Conservation (phyloP, 2,113 vertebrate species). For the Channa maculata region DNA sequence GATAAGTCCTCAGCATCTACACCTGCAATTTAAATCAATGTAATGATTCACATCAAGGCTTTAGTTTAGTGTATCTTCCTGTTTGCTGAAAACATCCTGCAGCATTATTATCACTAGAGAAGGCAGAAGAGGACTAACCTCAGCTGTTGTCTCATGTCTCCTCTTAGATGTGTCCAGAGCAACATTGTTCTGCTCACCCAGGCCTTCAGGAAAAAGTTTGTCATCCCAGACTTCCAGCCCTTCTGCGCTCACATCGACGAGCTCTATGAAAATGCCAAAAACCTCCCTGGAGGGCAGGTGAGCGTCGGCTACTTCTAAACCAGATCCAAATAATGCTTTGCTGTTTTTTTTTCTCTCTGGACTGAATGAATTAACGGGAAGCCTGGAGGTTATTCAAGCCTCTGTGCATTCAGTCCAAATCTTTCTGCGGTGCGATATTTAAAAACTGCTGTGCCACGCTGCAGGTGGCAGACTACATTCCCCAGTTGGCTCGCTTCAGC, state of each 20-base stretch:
- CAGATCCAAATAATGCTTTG: not conserved
- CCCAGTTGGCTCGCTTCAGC: constrained; percentile 97
- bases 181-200: constrained; percentile 99
- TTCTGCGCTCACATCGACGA: constrained; percentile 96
- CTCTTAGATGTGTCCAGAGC: constrained; percentile 94
- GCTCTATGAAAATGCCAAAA: constrained; percentile 91
- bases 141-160: constrained; percentile 13
- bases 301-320: constrained; percentile 3
- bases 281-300: constrained; percentile 94
- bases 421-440: too few relatives aligned
- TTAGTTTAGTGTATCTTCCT: too few relatives aligned
- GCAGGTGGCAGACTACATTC: constrained; percentile 99
- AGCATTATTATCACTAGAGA: too few relatives aligned
- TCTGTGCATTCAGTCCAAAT: too few relatives aligned
- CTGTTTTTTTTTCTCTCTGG: too few relatives aligned
- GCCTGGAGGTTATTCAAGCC: too few relatives aligned
- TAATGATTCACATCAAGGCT: too few relatives aligned
- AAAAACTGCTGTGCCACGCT: not conserved
- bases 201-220: constrained; percentile 98
- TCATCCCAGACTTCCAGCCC: constrained; percentile 97
- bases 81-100: too few relatives aligned
- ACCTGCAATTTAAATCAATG: too few relatives aligned
- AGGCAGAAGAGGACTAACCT: not conserved
- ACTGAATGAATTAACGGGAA: too few relatives aligned
- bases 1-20: too few relatives aligned